Evolutionary conservation across 2,888 invertebrate species (phyloP).

Genomic region (Biston stratarius): DNA sequence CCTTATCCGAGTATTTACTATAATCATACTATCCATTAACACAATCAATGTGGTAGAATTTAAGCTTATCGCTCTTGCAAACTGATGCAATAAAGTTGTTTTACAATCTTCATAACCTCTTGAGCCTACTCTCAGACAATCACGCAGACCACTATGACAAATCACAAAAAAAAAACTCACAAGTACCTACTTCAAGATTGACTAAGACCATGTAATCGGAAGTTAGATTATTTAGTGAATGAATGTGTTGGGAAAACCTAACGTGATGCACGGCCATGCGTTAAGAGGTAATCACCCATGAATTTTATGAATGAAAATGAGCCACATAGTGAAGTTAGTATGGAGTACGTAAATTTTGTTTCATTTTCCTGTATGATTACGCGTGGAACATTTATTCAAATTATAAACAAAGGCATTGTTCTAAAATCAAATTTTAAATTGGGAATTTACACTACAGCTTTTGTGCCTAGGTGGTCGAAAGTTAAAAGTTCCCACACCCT

Average conservation of each 20-base stretch:
- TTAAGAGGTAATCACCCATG: conserved; percentile 31
- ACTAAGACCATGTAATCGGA: conserved; percentile 15
- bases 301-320: conserved; percentile 30
- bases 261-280: conserved; percentile 23
- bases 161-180: conserved; percentile 1
- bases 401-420: background rate
- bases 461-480: no score
- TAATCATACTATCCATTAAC: no score
- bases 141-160: conserved; percentile 2
- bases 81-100: no score
- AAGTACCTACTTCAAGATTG: conserved; percentile 1
- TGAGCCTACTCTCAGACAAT: background rate
- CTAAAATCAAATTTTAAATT: background rate
- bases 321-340: conserved; percentile 6
- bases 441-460: background rate
- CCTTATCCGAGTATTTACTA: no score
- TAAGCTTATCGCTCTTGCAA: no score
- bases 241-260: conserved; percentile 24
- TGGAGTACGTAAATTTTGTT: conserved; percentile 17
- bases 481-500: no score
- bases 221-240: conserved; percentile 17
- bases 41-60: no score
- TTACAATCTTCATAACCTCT: background rate
- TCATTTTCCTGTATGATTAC: conserved; percentile 25
- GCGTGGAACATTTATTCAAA: conserved; percentile 1